These are phyloP conservation scores for Macaria liturata DNA, from an alignment of 2,888 invertebrate genomes.

Conservation along the genomic window DNA sequence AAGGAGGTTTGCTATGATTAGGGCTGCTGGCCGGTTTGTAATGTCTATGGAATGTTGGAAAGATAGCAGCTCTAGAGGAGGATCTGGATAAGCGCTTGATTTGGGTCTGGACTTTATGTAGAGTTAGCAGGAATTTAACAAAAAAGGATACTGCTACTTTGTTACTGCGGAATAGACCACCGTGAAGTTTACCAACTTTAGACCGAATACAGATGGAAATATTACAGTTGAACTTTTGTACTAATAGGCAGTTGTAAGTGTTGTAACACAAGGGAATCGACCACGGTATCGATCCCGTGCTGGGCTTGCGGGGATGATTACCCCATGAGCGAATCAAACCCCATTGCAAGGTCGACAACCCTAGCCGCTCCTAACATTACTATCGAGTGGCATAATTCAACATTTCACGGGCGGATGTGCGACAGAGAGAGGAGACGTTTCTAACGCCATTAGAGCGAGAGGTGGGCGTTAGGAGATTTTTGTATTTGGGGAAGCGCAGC, in stretches of 20 bases:
- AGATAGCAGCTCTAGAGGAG: no score
- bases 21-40: constrained; percentile 54
- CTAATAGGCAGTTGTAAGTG: not conserved
- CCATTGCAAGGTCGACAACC: constrained; percentile 45
- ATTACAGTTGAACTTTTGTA: no score
- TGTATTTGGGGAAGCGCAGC: constrained; percentile 72
- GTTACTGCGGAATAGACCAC: no score
- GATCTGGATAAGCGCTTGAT: no score
- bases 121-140: no score
- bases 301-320: constrained; percentile 30
- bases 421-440: constrained; percentile 45
- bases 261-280: constrained; percentile 7
- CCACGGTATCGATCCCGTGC: constrained; percentile 17
- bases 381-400: constrained; percentile 60
- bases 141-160: no score
- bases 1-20: constrained; percentile 81
- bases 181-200: no score
- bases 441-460: constrained; percentile 51
- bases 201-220: no score
- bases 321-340: constrained; percentile 35
- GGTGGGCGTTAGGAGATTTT: constrained; percentile 58
- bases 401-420: constrained; percentile 55
- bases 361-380: constrained; percentile 52
- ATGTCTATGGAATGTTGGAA: constrained; percentile 4
- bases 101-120: no score